Base-by-base conservation (phyloP, 2,113 vertebrate genomes). In the Cyrtonyx montezumae region DNA sequence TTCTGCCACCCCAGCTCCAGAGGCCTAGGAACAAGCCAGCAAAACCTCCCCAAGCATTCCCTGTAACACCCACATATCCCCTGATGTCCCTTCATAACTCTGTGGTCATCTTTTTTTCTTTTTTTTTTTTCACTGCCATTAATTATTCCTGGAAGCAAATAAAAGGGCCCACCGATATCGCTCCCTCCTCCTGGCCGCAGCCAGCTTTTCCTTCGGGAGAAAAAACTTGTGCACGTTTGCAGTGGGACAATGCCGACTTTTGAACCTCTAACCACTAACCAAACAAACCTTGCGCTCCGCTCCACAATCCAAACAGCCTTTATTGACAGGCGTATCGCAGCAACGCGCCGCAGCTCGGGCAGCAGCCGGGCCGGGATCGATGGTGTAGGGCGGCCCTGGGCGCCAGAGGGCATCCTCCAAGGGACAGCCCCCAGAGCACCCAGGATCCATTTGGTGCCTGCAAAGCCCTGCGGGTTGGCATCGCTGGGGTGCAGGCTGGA, bases 241-340 rank as follows among this genome's bases (percentile, higher is more conserved):
- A 94, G 96, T 95, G 91, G 97, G 97, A 98, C 98, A 98, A 97
- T 98, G 97, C 96, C 97, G 98, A 98, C 98, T 98, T 98, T 98
- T 98, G 98, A 98, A 98, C 98, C 97, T 98, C 95, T 97, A 97
- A 97, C 97, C 97, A 98, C 96, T 98, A 96, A 98, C 96, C 97
- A 98, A 98, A 98, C 98, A 98, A 97, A 97, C 97, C 96, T 97
- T 97, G 97, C 42, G 97, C 97, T 97, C 94, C 63, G 96, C 96
- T 98, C 93, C 94, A 94, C 97, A 97, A 96, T 97, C 97, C 97
- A 98, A 98, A 98, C 97, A 98, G 84, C 91, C 77, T 98, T 98
- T 98, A 98, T 98, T 98, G 98, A 98, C 96, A 96, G 94, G 97
- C 96, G 97, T 98, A 97, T 98, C 98, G 36, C 97, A 90, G 98